Conservation (phyloP, 2,888 invertebrate species). For the Ormyrus rosae region DNA sequence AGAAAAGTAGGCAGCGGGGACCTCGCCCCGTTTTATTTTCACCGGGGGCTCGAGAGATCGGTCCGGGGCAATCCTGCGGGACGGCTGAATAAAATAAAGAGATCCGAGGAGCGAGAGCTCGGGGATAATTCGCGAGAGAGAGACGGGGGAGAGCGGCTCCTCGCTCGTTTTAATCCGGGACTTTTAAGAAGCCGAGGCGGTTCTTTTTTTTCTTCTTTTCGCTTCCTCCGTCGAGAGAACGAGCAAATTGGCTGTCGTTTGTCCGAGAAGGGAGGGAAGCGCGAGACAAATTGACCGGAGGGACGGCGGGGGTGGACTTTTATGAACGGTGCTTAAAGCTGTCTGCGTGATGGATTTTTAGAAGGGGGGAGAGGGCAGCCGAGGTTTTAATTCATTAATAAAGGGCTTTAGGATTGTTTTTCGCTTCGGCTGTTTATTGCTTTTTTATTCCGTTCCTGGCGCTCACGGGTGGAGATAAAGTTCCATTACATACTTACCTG, state of each 20-base stretch:
- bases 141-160: constrained; percentile 50
- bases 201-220: constrained; percentile 24
- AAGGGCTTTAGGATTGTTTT: too few relatives aligned
- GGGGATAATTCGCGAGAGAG: constrained; percentile 63
- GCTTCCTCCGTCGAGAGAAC: background rate
- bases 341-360: background rate
- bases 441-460: too few relatives aligned
- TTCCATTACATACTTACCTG: too few relatives aligned
- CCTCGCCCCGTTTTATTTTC: constrained; percentile 20
- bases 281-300: constrained; percentile 48
- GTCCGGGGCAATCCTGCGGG: constrained; percentile 51
- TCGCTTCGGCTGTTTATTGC: too few relatives aligned
- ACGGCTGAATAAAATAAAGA: constrained; percentile 67
- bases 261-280: constrained; percentile 55
- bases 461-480: too few relatives aligned
- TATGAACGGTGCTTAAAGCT: background rate
- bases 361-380: too few relatives aligned
- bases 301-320: background rate
- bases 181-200: constrained; percentile 68
- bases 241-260: constrained; percentile 73
- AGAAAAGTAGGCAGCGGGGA: constrained; percentile 22
- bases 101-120: constrained; percentile 53
- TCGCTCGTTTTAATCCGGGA: constrained; percentile 71
- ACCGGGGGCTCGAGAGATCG: constrained; percentile 5
- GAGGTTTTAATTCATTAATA: too few relatives aligned